phyloP scores from a whole-genome alignment of 2,113 vertebrate species.

The Pycnonotus jocosus region DNA sequence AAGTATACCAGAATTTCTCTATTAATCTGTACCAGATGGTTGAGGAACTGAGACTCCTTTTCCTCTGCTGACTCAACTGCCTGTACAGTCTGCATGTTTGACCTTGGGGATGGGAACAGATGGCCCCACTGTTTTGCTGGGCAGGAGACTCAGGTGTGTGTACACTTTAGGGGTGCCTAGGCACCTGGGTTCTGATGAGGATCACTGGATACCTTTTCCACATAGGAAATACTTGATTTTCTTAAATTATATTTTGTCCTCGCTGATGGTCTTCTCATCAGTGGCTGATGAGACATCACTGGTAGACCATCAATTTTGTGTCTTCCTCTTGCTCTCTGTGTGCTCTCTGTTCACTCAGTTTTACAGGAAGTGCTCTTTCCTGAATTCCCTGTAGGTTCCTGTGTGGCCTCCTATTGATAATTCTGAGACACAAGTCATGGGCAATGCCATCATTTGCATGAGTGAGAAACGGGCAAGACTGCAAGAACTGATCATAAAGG shows the following conservation, averaged over 20 bases:
- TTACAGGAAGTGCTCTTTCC: not conserved
- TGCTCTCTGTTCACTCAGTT: not conserved
- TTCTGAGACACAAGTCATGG: not conserved
- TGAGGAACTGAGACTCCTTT: not conserved
- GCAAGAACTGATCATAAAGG: not conserved
- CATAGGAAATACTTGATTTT: not conserved
- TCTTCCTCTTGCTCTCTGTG: not conserved
- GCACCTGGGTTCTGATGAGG: not conserved
- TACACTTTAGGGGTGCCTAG: not conserved
- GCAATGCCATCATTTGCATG: not conserved
- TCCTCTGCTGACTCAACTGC: not conserved
- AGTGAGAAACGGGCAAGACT: not conserved
- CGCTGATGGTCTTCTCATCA: not conserved
- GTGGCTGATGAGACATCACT: not conserved
- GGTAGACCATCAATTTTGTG: not conserved
- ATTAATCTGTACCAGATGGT: not conserved
- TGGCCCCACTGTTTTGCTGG: not conserved
- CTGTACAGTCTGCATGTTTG: not conserved
- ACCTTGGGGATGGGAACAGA: not conserved
- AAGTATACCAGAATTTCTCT: not conserved
- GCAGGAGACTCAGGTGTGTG: not conserved
- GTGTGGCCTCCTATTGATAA: not conserved
- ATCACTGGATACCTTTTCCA: not conserved
- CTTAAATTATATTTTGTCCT: not conserved
- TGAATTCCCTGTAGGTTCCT: not conserved